Percentiles rank a stretch among this genome's conserved stretches.
phyloP scores from a whole-genome alignment of 2,797 vertebrate species.

The Syngnathus acus region DNA sequence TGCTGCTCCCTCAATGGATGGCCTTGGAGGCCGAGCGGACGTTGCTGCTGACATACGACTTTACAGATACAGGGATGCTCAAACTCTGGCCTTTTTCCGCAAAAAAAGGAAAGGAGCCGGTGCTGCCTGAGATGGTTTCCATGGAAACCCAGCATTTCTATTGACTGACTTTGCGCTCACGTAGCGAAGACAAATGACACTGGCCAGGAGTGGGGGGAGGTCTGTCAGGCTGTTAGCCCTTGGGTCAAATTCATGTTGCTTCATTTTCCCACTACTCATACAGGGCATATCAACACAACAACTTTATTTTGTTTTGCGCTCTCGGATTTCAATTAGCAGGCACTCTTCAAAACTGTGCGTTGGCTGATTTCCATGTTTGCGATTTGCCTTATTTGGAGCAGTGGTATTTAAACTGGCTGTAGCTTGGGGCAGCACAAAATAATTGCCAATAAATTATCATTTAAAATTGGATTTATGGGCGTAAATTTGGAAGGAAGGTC shows the following conservation, averaged over 20 bases:
- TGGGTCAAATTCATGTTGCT: constrained; percentile 72
- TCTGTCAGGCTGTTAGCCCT: constrained; percentile 69
- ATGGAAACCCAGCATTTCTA: constrained; percentile 75
- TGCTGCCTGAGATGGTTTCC: constrained; percentile 69
- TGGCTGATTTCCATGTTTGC: constrained; percentile 12
- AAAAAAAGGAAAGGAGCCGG: constrained; percentile 33
- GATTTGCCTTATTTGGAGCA: constrained; percentile 19
- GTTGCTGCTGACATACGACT: constrained; percentile 37
- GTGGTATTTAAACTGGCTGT: background rate
- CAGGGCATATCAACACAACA: constrained; percentile 58
- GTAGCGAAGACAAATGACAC: constrained; percentile 76
- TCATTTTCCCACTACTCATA: constrained; percentile 70
- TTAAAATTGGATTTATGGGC: too few species aligned
- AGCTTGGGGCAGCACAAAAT: background rate
- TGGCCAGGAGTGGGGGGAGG: constrained; percentile 62
- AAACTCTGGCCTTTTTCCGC: constrained; percentile 42
- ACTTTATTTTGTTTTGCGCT: constrained; percentile 52
- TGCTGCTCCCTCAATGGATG: constrained; percentile 50
- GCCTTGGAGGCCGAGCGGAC: constrained; percentile 44
- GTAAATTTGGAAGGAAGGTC: too few species aligned
- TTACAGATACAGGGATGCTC: constrained; percentile 57
- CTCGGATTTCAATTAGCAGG: constrained; percentile 49
- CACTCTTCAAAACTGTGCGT: constrained; percentile 21
- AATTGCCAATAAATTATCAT: background rate
- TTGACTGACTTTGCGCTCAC: constrained; percentile 74